Evolutionary conservation across 1,140 invertebrate species (phyloP).

Genomic region (Galendromus occidentalis): DNA sequence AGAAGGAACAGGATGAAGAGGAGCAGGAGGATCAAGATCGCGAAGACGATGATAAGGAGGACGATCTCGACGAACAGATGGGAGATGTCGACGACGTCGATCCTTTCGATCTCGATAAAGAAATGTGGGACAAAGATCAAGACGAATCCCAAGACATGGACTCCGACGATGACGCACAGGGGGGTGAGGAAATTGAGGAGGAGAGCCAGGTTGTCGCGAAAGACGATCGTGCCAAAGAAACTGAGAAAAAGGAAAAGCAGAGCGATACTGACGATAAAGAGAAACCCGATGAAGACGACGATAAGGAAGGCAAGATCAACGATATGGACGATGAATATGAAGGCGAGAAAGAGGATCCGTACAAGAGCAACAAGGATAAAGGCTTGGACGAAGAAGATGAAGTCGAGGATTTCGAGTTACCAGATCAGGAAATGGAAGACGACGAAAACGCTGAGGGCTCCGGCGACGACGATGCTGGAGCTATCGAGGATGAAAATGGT

Average conservation of each 20-base stretch:
- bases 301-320: conserved; percentile 41
- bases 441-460: conserved; percentile 20
- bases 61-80: conserved; percentile 19
- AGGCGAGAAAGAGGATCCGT: conserved; percentile 21
- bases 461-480: conserved; percentile 14
- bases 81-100: conserved; percentile 18
- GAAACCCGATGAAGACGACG: conserved; percentile 38
- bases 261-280: conserved; percentile 31
- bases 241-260: conserved; percentile 17
- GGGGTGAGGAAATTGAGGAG: conserved; percentile 16
- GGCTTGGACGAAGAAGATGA: conserved; percentile 7
- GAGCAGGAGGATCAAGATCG: conserved; percentile 37
- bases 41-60: conserved; percentile 44
- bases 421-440: conserved; percentile 62
- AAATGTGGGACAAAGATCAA: conserved; percentile 46
- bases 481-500: conserved; percentile 25
- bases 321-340: conserved; percentile 23
- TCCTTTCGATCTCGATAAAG: conserved; percentile 17
- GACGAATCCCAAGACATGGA: conserved; percentile 16
- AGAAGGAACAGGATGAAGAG: conserved; percentile 42
- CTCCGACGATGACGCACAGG: conserved; percentile 14
- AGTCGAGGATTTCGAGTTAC: conserved; percentile 48
- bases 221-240: conserved; percentile 26
- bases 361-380: conserved; percentile 12
- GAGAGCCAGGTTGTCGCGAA: conserved; percentile 27